Conservation (phyloP, 2,888 invertebrate genomes). For the Clitarchus hookeri region DNA sequence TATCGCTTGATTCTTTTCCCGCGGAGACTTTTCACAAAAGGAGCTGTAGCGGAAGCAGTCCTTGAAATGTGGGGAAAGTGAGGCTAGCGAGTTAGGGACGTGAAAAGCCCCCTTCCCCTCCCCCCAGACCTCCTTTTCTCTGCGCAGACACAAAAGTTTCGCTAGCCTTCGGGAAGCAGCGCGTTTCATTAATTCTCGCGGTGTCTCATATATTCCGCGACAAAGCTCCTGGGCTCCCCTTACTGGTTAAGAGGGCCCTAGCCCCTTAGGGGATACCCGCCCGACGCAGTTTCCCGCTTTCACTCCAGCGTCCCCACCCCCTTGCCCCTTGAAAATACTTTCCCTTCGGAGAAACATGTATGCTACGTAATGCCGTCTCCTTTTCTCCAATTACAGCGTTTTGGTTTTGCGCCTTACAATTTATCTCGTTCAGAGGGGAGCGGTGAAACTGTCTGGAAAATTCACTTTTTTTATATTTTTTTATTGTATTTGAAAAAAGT, state of each 20-base stretch:
- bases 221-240: not conserved
- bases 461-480: too few relatives aligned
- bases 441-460: not conserved
- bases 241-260: not conserved
- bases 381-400: not conserved
- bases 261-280: not conserved
- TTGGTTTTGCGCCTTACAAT: not conserved
- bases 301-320: not conserved
- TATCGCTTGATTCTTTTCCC: too few relatives aligned
- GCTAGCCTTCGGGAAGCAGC: constrained; percentile 8
- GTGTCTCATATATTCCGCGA: constrained; percentile 8
- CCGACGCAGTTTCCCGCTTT: not conserved
- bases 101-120: not conserved
- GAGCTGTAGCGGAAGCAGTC: not conserved
- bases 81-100: not conserved
- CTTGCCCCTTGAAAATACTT: not conserved
- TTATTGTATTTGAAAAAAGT: too few relatives aligned
- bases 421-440: not conserved
- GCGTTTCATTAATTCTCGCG: constrained; percentile 5
- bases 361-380: not conserved
- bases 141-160: constrained; percentile 1
- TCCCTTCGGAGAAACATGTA: not conserved
- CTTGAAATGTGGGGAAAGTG: not conserved
- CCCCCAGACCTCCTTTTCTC: not conserved
- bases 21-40: too few relatives aligned